A percentile compares a stretch with the other conserved stretches of the same genome.
phyloP scores from a whole-genome alignment of 2,113 vertebrate genomes.

The Cynocephalus volans region DNA sequence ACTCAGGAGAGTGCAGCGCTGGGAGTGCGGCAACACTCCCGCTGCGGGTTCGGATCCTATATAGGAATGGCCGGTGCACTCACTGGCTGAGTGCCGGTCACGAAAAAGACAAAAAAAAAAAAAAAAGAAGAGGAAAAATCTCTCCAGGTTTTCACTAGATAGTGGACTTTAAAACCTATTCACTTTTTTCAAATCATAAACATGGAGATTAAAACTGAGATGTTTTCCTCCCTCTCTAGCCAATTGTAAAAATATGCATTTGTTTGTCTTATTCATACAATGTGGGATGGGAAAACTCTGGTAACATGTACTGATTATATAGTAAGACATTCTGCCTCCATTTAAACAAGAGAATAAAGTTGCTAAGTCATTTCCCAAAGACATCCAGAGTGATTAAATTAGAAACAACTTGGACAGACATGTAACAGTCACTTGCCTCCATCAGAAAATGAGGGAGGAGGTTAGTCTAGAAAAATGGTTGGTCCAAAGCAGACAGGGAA shows the following conservation, averaged over 20 bases:
- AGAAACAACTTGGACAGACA: conserved; percentile 35
- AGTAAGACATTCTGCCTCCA: conserved; percentile 48
- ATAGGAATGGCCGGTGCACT: no score
- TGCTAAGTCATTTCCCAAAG: conserved; percentile 44
- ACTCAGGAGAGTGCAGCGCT: no score
- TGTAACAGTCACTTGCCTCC: not conserved
- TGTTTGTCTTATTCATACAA: conserved; percentile 10
- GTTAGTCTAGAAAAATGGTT: not conserved
- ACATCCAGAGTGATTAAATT: conserved; percentile 22
- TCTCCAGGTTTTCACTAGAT: not conserved
- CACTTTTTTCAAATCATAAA: not conserved
- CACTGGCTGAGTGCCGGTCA: no score
- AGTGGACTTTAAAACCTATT: not conserved
- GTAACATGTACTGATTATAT: conserved; percentile 44
- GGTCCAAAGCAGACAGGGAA: conserved; percentile 13
- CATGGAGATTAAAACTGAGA: not conserved
- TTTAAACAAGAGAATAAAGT: conserved; percentile 35
- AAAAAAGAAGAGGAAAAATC: not conserved
- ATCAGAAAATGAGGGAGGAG: not conserved
- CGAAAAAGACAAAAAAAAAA: no score
- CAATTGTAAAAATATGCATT: conserved; percentile 39
- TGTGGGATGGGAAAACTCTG: not conserved
- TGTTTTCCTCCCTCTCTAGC: not conserved
- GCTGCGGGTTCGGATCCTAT: no score
- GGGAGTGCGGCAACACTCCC: no score